Evolutionary conservation across 2,888 invertebrate species (phyloP).

Genomic region (Strigamia crassipes): DNA sequence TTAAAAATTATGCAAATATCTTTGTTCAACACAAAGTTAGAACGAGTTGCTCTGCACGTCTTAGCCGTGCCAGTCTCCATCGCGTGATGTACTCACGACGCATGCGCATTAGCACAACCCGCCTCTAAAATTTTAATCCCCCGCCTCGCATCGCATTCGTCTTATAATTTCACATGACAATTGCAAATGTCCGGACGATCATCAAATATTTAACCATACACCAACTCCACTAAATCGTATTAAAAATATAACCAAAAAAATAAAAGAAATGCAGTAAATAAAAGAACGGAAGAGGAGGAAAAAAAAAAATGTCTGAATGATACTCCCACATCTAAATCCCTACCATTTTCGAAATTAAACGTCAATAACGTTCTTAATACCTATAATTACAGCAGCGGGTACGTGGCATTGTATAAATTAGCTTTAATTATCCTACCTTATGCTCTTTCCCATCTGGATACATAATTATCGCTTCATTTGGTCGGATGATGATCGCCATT

Average conservation of each 20-base stretch:
- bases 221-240: constrained; percentile 6
- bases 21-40: background rate
- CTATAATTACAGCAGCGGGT: constrained; percentile 3
- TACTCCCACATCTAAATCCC: constrained; percentile 22
- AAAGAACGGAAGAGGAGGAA: background rate
- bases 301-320: background rate
- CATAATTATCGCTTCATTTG: background rate
- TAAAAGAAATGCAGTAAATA: background rate
- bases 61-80: background rate
- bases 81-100: constrained; percentile 9
- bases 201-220: background rate
- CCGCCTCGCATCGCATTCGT: constrained; percentile 35
- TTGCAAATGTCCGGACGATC: constrained; percentile 32
- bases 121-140: constrained; percentile 34
- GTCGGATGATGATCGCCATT: too few species aligned
- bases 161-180: constrained; percentile 42
- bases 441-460: constrained; percentile 30
- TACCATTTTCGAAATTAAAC: constrained; percentile 31
- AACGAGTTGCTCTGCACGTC: background rate
- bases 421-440: constrained; percentile 24
- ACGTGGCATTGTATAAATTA: constrained; percentile 30
- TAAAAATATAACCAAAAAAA: background rate
- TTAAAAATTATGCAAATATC: too few species aligned
- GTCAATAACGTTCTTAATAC: constrained; percentile 36
- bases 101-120: constrained; percentile 32